Conservation (phyloP, 2,797 vertebrate genomes). For the Sphenopsis melanotis region DNA sequence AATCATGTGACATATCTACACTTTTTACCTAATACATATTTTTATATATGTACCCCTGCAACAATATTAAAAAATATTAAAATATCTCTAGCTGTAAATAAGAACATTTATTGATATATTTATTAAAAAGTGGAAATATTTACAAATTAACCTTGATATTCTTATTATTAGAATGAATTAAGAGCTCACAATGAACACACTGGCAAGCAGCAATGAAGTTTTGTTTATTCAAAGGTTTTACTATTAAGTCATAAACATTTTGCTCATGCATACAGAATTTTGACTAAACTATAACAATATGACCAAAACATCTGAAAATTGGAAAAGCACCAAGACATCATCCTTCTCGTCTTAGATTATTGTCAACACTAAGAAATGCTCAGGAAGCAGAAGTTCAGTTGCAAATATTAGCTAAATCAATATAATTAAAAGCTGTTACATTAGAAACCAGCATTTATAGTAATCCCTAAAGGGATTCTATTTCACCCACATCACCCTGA, state of each 20-base stretch:
- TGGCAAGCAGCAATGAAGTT: neutral
- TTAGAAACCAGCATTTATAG: neutral
- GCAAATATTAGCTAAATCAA: neutral
- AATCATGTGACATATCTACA: neutral
- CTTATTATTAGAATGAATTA: neutral
- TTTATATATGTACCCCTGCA: neutral
- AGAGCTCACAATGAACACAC: neutral
- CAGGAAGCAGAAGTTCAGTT: neutral
- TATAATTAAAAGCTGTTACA: neutral
- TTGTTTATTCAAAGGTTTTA: neutral
- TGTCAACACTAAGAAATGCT: neutral
- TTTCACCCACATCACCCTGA: neutral
- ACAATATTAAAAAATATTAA: neutral
- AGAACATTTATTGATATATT: neutral
- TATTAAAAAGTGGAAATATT: neutral
- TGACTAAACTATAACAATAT: neutral
- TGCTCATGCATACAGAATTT: neutral
- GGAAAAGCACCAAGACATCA: neutral
- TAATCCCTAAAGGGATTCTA: neutral
- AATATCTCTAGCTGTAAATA: neutral
- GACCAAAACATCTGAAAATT: neutral
- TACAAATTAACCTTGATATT: neutral
- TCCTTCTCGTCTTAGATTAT: neutral
- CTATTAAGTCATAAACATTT: neutral
- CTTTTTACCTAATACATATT: neutral